Evolutionary conservation across 1,140 invertebrate species (phyloP), one percentile per base, ranked within the genome.

Genomic region (Sarcophaga peregrina): DNA sequence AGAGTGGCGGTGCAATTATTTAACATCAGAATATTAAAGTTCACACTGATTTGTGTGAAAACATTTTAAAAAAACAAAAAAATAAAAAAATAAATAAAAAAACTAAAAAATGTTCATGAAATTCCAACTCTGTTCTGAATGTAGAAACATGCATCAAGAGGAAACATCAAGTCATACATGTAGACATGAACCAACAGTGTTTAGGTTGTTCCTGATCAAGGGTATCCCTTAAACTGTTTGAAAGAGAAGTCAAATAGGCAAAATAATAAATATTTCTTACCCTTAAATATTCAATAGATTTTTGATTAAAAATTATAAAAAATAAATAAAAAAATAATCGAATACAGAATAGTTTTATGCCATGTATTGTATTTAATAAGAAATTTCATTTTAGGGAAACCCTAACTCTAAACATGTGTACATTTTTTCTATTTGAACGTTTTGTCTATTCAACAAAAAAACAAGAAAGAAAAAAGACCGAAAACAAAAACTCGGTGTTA

Each of bases 91-190:
- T n/a, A n/a, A n/a, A n/a, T n/a, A n/a, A 68, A 15, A 17, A 17
- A 68, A 68, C 11, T 6, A 62, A 62, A 25, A 68, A 68, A 6
- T 72, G 68, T 75, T 45, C 45, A 75, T 68, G n/a, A 20, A 68
- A 68, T 68, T 68, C n/a, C 58, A 68, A 20, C 20, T 68, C 58
- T 68, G n/a, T 17, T 20, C n/a, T 68, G 20, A 68, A 68, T 68
- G 58, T 68, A 17, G n/a, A 68, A 58, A 68, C 58, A 68, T 68
- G 58, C 17, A 68, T 68, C 58, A 68, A 68, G n/a, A 68, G 58
- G 58, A 68, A 68, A 68, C n/a, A 68, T 68, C n/a, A 68, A 68
- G 17, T n/a, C 58, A 17, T 68, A 68, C n/a, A 68, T 68, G 58
- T 20, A 68, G 58, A 68, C 58, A 68, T 68, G 58, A 20, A 68